Base-by-base conservation (phyloP, 2,113 vertebrate genomes). In the Rhea pennata region DNA sequence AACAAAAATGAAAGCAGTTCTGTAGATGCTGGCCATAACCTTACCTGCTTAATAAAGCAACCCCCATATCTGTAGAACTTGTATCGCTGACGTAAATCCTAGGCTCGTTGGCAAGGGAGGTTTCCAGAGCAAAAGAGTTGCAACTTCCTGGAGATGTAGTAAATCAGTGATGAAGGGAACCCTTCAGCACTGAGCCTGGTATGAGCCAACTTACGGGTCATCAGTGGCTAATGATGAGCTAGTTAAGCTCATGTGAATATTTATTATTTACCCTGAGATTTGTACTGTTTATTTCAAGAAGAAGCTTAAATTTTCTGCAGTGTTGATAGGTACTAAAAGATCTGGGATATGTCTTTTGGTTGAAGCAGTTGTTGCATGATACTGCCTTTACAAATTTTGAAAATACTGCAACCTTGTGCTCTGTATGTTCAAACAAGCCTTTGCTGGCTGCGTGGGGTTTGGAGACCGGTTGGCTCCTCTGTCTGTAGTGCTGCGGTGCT, bases 391-490 rank as follows among this genome's bases (percentile, higher is more conserved):
- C 4, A 22, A 90, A 56, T 29, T 51, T 53, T 64, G 58, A 92
- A 94, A 87, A 26, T 5, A 66, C 36, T n/a, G 15, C 48, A 83
- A 10, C 69, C 91, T 83, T 42, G 54, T 79, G 54, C 42, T 87
- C 31, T 77, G 2, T 91, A 15, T 80, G 48, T 91, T 92, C 40
- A 31, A 94, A 90, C 76, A 96, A 95, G 92, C 83, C 80, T 27
- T 66, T 69, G 67, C 51, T 87, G 44, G 80, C 53, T 46, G 16
- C 48, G 42, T 51, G 78, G 92, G 88, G 80, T 74, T 82, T 91
- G 51, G 67, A 65, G 72, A 96, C 92, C 93, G 97, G 92, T 65
- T 97, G 93, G 31, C 59, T 97, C 50, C 84, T 79, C 53, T 76
- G 36, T 53, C 82, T 91, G 64, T 83, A 66, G 8, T 29, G 4